Conservation (phyloP, 2,888 invertebrate genomes). For the Silvanus unidentatus region DNA sequence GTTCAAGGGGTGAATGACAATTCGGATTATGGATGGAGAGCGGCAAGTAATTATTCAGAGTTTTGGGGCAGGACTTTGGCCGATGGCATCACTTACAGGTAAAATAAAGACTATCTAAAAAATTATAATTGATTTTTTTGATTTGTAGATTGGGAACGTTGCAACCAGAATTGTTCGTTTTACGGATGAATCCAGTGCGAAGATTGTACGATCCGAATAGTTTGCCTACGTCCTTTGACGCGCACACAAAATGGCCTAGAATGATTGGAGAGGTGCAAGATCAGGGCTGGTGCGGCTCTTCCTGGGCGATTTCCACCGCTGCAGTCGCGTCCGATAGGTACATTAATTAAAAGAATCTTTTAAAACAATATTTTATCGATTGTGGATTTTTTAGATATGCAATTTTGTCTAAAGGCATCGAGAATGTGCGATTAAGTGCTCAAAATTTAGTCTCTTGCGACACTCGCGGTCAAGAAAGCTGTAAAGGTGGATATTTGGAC, state of each 20-base stretch:
- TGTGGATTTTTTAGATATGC: slow-evolving; percentile 55
- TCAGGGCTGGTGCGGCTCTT: slow-evolving; percentile 78
- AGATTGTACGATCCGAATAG: slow-evolving; percentile 53
- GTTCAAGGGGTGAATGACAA: slow-evolving; percentile 61
- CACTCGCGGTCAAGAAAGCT: slow-evolving; percentile 68
- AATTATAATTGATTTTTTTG: background rate
- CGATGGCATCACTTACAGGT: slow-evolving; percentile 59
- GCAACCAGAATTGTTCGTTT: slow-evolving; percentile 48
- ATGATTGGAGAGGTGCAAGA: slow-evolving; percentile 65
- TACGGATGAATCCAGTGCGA: slow-evolving; percentile 55
- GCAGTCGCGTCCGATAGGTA: slow-evolving; percentile 73
- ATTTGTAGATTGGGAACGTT: slow-evolving; percentile 48
- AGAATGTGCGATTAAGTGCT: slow-evolving; percentile 66
- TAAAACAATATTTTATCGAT: slow-evolving; percentile 2
- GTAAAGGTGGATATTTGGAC: slow-evolving; percentile 84
- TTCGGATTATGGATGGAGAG: slow-evolving; percentile 62
- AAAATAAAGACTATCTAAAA: slow-evolving; percentile 5
- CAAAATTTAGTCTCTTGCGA: slow-evolving; percentile 87
- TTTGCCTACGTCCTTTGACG: slow-evolving; percentile 70
- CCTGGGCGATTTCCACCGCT: slow-evolving; percentile 88
- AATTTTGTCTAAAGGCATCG: slow-evolving; percentile 77
- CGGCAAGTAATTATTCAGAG: slow-evolving; percentile 66
- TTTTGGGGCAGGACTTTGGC: slow-evolving; percentile 79
- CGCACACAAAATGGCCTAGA: slow-evolving; percentile 67
- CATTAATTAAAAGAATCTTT: slow-evolving; percentile 20